Evolutionary conservation across 2,113 vertebrate species (phyloP), one percentile per base, ranked within the genome.

Genomic region (Tympanuchus pallidicinctus): DNA sequence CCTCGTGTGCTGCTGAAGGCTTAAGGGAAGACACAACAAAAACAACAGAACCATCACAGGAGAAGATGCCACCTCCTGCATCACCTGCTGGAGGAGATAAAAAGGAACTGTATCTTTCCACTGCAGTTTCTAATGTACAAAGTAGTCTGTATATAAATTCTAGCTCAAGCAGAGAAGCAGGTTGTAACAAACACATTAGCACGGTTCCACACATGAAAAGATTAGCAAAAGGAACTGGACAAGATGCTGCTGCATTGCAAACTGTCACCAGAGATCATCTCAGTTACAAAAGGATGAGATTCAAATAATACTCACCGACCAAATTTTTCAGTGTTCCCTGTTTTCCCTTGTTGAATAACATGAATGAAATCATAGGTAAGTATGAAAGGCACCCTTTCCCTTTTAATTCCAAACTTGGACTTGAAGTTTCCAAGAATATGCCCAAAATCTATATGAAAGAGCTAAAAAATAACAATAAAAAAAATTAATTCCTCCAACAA

Each of bases 361-460:
- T 99, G 99, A 97, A 99, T 99, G 96, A 99, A 99, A 97, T 99
- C 99, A 70, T 99, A 99, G 17, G 99, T 99, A 92, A 99, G 99
- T 97, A 99, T 99, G 94, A 99, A 99, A 81, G 99, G 99, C 79
- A 99, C 99, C 8, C 99, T 98, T 94, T 99, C 99, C 96, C 99
- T 98, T 98, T 99, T 99, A 98, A 99, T 99, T 94, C 99, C 99
- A 96, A 99, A 99, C 97, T 99, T 99, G 66, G 99, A 99, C 90
- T 99, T 99, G 95, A 99, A 99, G 97, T 99, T 99, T 81, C 99
- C 99, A 96, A 99, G 98, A 97, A 99, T 99, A 97, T 99, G 99
- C 45, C 99, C 99, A 92, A 99, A 99, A 97, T 99, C 99, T 90
- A 99, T 99, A 97, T 99, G 99, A 96, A 99, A 99, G 73, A 99